These are phyloP conservation scores for Siniperca knerii DNA, from an alignment of 2,113 vertebrate genomes.

Conservation along the genomic window DNA sequence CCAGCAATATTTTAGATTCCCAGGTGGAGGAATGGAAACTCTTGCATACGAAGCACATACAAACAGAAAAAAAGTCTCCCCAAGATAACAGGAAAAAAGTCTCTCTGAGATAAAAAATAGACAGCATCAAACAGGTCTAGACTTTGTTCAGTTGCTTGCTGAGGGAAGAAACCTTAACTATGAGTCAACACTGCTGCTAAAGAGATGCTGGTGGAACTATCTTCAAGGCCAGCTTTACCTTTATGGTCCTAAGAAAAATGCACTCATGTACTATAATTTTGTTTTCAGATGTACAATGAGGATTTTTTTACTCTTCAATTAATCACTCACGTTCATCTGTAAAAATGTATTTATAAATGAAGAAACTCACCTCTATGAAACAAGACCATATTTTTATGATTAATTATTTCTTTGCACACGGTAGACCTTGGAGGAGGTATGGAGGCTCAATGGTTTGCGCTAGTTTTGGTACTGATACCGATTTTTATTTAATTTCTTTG, in stretches of 20 bases:
- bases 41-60: slow-evolving; percentile 75
- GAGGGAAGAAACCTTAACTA: slow-evolving; percentile 25
- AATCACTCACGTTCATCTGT: background rate
- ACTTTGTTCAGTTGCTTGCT: slow-evolving; percentile 47
- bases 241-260: background rate
- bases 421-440: background rate
- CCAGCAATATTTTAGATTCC: slow-evolving; percentile 81
- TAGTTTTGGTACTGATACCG: background rate
- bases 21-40: slow-evolving; percentile 69
- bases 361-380: background rate
- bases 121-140: slow-evolving; percentile 74
- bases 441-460: background rate
- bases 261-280: background rate
- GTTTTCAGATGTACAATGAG: background rate
- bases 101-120: slow-evolving; percentile 75
- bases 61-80: slow-evolving; percentile 65
- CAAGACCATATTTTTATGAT: background rate
- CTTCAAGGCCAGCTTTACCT: slow-evolving; percentile 16
- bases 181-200: slow-evolving; percentile 18
- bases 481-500: background rate
- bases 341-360: background rate
- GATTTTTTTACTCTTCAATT: background rate
- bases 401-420: background rate
- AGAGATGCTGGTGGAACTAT: slow-evolving; percentile 12
- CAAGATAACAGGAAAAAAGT: slow-evolving; percentile 52